Base-by-base conservation (phyloP, 2,888 invertebrate species). In the Halictus quadricinctus region DNA sequence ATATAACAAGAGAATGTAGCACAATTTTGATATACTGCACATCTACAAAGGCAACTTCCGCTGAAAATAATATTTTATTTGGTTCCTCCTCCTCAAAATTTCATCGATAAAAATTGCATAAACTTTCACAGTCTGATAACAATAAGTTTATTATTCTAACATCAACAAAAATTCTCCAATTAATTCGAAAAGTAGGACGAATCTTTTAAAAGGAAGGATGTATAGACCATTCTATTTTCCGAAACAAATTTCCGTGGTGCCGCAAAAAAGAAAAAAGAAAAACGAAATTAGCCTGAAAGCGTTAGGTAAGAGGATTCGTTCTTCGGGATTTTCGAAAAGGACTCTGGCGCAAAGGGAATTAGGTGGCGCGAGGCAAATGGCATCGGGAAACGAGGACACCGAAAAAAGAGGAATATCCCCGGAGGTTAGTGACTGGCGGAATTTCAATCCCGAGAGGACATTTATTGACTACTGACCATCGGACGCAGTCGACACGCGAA, bases 381-480 rank as follows among this genome's bases (percentile, higher is more conserved):
- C 29, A 10, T 46, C n/a, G 2, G 29, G 50, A 77, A 85, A 83
- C 72, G 72, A 69, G 85, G 79, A 41, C 72, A 43, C 36, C 25
- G 66, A 48, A 79, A 81, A 79, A 73, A 60, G 36, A 58, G 50
- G 48, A 69, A 25, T 8, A 74, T 66, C 29, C 41, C 73, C 64
- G 73, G 72, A 82, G 64, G 81, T 74, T 58, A 66, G 64, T 50
- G 66, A 12, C 83, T 80, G 84, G 79, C 84, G 79, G 76, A 69
- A 86, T 88, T 86, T 88, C 82, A 86, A 86, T 84, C 78, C 74
- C 43, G 54, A 69, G 77, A 8, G 73, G 84, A 88, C 86, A 66
- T 81, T 83, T 82, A 88, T 88, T 79, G 88, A 83, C 81, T 70
- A 82, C 75, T 54, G 81, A 72, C 76, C 73, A 78, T 54, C 29